Base-by-base conservation (phyloP, 2,797 vertebrate genomes). In the Sebastes taczanowskii region DNA sequence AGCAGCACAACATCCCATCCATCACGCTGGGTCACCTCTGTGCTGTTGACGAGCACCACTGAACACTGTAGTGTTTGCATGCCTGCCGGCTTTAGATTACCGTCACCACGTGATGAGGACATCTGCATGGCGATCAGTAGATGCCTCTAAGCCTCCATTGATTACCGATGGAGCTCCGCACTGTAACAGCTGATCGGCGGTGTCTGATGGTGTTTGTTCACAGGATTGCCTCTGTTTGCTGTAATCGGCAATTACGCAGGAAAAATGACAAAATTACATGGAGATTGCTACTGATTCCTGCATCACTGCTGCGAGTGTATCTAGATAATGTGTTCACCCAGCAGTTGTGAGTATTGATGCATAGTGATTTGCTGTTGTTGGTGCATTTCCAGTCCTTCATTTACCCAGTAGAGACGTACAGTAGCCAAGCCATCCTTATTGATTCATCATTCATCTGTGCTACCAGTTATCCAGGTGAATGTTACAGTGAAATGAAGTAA, bases 111-210 rank as follows among this genome's bases (percentile, higher is more conserved):
- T 82, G 83, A 92, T 69, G 72, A 84, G 82, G 81, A 73, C 83
- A 77, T 88, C 79, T 85, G 84, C 82, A 70, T 85, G 71, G 46
- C 14, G 61, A 85, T 91, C 86, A 74, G 71, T 76, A 32, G 74
- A 76, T 46, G 78, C 87, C 86, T 82, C 80, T 60, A 81, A 88
- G 87, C 86, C 77, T 67, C 10, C 75, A 92, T 94, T 83, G 93
- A 95, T 94, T 94, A 81, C 69, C 88, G 60, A 80, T 87, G 70
- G 52, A 71, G 69, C 11, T n/a, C 46, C 7, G 29, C 70, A 7
- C 67, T 81, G 84, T 67, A 46, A 59, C 61, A 56, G 82, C 84
- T 56, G 82, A 84, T 81, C 35, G 2, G 69, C 38, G 69, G 16
- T 1, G 56, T 85, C 83, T 84, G 71, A 76, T 81, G 71, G 34